Percentiles rank a stretch among this genome's conserved stretches.
These are phyloP conservation scores for Cyprinodon brontotheroides DNA, from an alignment of 2,113 vertebrate species.

Conservation along the genomic window DNA sequence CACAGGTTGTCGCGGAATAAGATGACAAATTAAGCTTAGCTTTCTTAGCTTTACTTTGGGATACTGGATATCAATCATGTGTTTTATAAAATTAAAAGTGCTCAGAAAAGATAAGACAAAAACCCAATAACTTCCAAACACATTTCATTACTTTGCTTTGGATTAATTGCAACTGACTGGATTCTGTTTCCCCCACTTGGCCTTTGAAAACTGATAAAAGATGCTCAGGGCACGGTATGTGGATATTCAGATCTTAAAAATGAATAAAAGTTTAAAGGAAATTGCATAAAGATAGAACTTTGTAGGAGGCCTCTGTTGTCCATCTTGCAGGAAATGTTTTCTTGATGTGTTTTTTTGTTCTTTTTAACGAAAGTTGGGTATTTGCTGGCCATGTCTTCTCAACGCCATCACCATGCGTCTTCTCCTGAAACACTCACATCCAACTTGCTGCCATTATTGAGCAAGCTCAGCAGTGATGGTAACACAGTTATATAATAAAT, in stretches of 20 bases:
- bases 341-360: too few species aligned
- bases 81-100: background rate
- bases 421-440: too few species aligned
- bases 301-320: too few species aligned
- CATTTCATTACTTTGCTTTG: background rate
- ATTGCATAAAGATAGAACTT: too few species aligned
- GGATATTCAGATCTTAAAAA: background rate
- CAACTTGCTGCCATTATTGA: too few species aligned
- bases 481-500: too few species aligned
- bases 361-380: too few species aligned
- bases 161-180: background rate
- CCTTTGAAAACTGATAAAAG: background rate
- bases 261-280: background rate
- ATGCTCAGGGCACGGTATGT: background rate
- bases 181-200: background rate
- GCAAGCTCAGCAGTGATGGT: too few species aligned
- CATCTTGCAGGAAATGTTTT: too few species aligned
- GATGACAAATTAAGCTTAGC: background rate
- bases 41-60: background rate
- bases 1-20: slow-evolving; percentile 4
- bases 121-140: background rate
- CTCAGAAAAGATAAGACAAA: background rate
- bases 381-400: too few species aligned
- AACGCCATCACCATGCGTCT: too few species aligned
- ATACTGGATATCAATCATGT: background rate